A percentile compares a stretch with the other conserved stretches of the same genome.
Evolutionary conservation across 2,888 invertebrate species (phyloP).

Genomic region (Chironomus riparius): DNA sequence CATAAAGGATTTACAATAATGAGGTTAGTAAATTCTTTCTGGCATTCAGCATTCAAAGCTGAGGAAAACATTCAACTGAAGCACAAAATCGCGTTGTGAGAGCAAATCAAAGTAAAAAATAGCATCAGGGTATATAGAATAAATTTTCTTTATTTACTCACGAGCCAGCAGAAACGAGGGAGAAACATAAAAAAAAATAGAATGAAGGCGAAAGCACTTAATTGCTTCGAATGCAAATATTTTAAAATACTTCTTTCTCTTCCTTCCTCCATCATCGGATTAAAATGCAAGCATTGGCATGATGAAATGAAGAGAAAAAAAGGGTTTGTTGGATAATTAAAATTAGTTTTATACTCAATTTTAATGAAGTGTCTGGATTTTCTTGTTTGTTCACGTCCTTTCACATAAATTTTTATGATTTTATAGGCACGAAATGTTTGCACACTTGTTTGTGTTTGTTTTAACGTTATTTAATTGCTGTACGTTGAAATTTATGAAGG

Average conservation of each 20-base stretch:
- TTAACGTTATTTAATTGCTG: no score
- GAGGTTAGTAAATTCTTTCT: not conserved
- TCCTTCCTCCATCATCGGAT: no score
- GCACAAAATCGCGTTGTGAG: not conserved
- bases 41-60: not conserved
- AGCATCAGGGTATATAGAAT: not conserved
- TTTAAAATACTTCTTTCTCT: not conserved
- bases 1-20: not conserved
- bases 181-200: not conserved
- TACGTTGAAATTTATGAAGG: no score
- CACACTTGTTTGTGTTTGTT: not conserved
- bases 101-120: not conserved
- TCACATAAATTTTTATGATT: not conserved
- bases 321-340: conserved; percentile 17
- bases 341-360: conserved; percentile 2
- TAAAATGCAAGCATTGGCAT: no score
- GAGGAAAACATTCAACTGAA: not conserved
- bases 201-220: conserved; percentile 3
- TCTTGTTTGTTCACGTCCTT: conserved; percentile 4
- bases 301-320: not conserved
- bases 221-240: conserved; percentile 23
- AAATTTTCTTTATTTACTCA: not conserved
- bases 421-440: not conserved
- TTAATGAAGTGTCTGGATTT: conserved; percentile 21
- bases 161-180: not conserved